Conservation (phyloP, 2,113 vertebrate genomes). For the Gadus macrocephalus region DNA sequence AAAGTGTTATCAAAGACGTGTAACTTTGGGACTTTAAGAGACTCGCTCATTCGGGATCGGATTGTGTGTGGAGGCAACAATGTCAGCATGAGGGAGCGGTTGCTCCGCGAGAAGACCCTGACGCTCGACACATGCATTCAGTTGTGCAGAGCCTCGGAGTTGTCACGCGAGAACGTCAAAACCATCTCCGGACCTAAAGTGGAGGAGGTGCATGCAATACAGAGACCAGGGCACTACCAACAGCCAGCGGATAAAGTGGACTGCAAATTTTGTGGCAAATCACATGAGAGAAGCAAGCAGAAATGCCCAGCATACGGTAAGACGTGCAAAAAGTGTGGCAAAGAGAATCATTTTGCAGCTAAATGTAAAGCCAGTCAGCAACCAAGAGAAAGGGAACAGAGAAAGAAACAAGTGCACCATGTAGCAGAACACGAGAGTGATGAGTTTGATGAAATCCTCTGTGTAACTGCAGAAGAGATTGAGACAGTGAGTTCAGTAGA, state of each 20-base stretch:
- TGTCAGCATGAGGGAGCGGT: slow-evolving; percentile 12
- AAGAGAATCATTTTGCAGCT: slow-evolving; percentile 34
- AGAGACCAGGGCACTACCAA: not conserved
- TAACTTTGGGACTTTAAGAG: slow-evolving; percentile 18
- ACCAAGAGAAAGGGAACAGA: slow-evolving; percentile 1
- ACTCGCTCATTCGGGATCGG: slow-evolving; percentile 20
- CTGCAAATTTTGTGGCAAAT: slow-evolving; percentile 26
- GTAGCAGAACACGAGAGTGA: slow-evolving; percentile 18
- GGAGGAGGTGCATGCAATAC: slow-evolving; percentile 23
- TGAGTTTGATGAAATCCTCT: slow-evolving; percentile 18
- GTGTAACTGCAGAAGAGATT: slow-evolving; percentile 1
- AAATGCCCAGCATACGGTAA: slow-evolving; percentile 27
- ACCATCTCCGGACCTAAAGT: slow-evolving; percentile 3
- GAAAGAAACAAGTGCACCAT: slow-evolving; percentile 4
- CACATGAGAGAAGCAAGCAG: slow-evolving; percentile 29
- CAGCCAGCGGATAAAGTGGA: slow-evolving; percentile 2
- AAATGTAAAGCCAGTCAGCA: slow-evolving; percentile 22
- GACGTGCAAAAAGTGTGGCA: slow-evolving; percentile 29
- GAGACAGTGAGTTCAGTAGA: no score
- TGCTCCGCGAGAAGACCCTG: slow-evolving; percentile 23
- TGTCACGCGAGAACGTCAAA: slow-evolving; percentile 21
- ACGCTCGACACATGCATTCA: slow-evolving; percentile 26
- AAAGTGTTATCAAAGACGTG: slow-evolving; percentile 21
- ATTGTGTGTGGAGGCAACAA: slow-evolving; percentile 25
- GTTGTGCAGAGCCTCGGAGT: slow-evolving; percentile 22